Evolutionary conservation across 92 coral and sea anemone species (phyloP), one percentile per base, ranked within the genome.

Genomic region (Phymanthus crucifer): DNA sequence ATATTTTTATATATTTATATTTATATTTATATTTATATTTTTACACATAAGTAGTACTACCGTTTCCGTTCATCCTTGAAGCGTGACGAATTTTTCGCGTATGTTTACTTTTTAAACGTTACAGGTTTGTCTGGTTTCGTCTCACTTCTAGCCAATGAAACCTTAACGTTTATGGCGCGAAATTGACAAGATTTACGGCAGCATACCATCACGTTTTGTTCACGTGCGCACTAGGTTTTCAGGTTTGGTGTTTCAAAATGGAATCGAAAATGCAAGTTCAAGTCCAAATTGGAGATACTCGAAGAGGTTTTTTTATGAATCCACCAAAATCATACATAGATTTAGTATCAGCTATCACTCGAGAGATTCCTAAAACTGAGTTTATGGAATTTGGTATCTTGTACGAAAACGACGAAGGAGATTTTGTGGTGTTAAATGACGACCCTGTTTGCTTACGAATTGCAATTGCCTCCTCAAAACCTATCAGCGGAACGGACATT

Each of bases 301-400:
- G 61, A 11, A 52, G 61, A 18, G 61, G 11, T 18, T 52, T 52
- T 52, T 52, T 52, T 52, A 52, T 52, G 61, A 18, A 52, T 8
- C 12, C n/a, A 7, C 19, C 61, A 8, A 52, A 52, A 52, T 7
- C 61, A 52, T 52, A 5, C 19, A 52, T 8, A 7, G 61, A 52
- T 52, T 52, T 52, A 52, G n/a, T 18, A 45, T 6, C 8, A 45
- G 50, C 50, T 6, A 45, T 52, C 19, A 52, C 61, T 12, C 61
- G 61, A 52, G 61, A 52, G 61, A 52, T 52, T 52, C 61, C 61
- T 52, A 52, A 52, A 52, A 52, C 61, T 13, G 21, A 52, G 61
- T 52, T 52, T 52, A 52, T 52, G 61, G 61, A 52, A 52, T 52
- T 52, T 52, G 61, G 61, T 19, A 13, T 52, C 23, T 19, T 52